phyloP scores from a whole-genome alignment of 2,113 vertebrate species.

The Erinaceus europaeus region DNA sequence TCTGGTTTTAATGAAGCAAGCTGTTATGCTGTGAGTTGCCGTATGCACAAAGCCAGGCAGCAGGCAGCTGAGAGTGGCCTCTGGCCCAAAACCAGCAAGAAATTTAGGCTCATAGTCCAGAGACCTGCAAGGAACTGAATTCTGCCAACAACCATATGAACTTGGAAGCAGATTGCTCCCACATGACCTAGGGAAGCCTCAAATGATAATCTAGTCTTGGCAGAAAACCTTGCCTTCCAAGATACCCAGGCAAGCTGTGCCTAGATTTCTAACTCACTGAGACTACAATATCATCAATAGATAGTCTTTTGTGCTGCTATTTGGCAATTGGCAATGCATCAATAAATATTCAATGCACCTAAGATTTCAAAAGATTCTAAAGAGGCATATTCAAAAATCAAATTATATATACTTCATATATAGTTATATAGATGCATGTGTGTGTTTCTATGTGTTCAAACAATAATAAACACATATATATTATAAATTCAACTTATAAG shows the following conservation, averaged over 20 bases:
- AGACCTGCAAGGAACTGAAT: too few species aligned
- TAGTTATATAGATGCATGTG: too few species aligned
- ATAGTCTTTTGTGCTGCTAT: background rate
- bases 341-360: background rate
- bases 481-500: too few species aligned
- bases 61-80: background rate
- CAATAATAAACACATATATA: too few species aligned
- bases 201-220: background rate
- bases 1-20: too few species aligned
- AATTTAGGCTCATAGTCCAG: background rate
- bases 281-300: background rate
- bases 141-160: too few species aligned
- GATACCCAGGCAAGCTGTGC: background rate
- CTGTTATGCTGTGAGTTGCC: fast-evolving
- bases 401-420: too few species aligned
- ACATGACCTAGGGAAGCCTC: background rate
- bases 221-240: background rate
- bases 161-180: too few species aligned
- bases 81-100: background rate
- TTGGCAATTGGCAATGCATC: background rate
- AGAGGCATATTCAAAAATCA: too few species aligned
- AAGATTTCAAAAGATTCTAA: too few species aligned
- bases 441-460: too few species aligned
- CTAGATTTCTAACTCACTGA: background rate
- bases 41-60: background rate